A percentile compares a stretch with the other conserved stretches of the same genome.
phyloP scores from a whole-genome alignment of 2,113 vertebrate genomes.

The Alethe diademata region DNA sequence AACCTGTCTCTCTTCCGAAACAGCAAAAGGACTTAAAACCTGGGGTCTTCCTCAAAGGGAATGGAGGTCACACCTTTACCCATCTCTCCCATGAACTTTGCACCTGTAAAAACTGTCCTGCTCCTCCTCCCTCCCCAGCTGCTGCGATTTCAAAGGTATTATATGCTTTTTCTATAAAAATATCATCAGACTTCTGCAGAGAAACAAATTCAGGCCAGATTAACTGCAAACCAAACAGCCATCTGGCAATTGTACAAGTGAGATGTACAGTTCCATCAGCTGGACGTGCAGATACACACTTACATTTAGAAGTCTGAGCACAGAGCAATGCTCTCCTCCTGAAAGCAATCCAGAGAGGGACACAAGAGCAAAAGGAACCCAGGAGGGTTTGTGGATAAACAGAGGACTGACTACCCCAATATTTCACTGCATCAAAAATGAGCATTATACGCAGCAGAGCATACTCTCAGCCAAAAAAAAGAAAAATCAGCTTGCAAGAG shows the following conservation, averaged over 20 bases:
- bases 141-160: not conserved
- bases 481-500: not conserved
- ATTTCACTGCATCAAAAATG: not conserved
- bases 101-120: not conserved
- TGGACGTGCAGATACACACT: fast-evolving
- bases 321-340: not conserved
- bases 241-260: not conserved
- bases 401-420: not conserved
- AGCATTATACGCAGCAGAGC: not conserved
- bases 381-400: not conserved
- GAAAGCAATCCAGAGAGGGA: not conserved
- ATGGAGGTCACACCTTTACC: not conserved
- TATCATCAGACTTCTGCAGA: not conserved
- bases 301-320: not conserved
- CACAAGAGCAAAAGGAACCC: not conserved
- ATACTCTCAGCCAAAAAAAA: not conserved
- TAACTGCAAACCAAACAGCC: not conserved
- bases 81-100: not conserved
- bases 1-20: not conserved
- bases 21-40: not conserved
- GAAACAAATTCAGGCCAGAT: not conserved
- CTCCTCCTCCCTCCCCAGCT: not conserved
- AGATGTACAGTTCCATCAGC: not conserved
- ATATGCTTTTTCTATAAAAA: not conserved
- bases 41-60: not conserved